Percentiles rank a stretch among this genome's conserved stretches.
Evolutionary conservation across 2,797 vertebrate species (phyloP).

Genomic region (Phalanger gymnotis): DNA sequence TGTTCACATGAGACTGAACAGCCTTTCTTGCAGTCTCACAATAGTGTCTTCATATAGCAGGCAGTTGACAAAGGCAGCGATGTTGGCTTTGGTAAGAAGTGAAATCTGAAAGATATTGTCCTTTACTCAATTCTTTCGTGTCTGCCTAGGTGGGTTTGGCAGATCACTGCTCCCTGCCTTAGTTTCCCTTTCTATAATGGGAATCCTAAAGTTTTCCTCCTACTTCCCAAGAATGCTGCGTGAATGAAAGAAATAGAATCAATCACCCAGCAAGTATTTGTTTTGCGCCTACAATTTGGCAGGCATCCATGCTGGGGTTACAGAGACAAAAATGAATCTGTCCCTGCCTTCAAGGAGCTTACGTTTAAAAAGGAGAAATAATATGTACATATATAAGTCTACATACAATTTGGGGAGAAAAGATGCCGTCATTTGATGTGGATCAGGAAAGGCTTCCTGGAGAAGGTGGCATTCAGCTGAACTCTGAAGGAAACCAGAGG

Average conservation of each 20-base stretch:
- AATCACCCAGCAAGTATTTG: neutral
- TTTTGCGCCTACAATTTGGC: neutral
- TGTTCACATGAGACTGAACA: neutral
- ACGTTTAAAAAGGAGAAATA: neutral
- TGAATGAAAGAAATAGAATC: constrained; percentile 1
- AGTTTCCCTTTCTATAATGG: constrained; percentile 26
- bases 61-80: neutral
- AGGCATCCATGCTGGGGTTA: neutral
- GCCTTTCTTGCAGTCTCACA: neutral
- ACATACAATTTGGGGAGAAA: neutral
- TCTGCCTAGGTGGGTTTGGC: neutral
- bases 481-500: neutral
- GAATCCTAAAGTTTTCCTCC: neutral
- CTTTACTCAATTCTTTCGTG: neutral
- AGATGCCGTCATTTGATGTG: neutral
- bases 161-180: neutral
- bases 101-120: neutral
- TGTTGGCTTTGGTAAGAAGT: neutral
- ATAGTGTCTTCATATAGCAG: neutral
- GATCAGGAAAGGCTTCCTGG: neutral
- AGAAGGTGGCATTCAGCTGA: neutral
- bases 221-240: constrained; percentile 1
- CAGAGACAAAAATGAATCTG: neutral
- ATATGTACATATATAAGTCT: neutral
- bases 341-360: neutral